A percentile compares a stretch with the other conserved stretches of the same genome.
Conservation (phyloP, 1,140 invertebrate species). For the Nilaparvata lugens region DNA sequence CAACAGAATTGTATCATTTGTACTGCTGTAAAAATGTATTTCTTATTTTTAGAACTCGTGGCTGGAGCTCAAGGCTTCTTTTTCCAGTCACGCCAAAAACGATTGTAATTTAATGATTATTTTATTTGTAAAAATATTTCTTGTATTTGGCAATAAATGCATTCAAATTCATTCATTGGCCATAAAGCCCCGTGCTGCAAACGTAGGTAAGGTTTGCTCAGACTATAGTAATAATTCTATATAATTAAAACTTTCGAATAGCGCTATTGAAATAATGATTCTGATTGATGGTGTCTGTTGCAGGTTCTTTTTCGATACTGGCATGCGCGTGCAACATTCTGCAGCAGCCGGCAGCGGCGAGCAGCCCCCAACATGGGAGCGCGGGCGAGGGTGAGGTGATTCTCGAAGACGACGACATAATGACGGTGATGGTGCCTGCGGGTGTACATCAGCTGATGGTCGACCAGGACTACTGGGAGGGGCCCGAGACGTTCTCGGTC, state of each 20-base stretch:
- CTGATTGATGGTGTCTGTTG: conserved; percentile 4
- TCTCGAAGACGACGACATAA: not conserved
- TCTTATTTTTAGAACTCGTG: no score
- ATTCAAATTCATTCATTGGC: no score
- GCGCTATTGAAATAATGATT: not conserved
- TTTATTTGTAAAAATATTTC: no score
- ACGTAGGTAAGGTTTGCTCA: not conserved
- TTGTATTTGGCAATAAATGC: no score
- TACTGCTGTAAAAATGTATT: no score
- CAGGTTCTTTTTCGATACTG: conserved; percentile 30
- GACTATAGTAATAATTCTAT: not conserved
- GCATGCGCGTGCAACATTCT: conserved; percentile 31
- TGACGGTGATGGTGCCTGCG: not conserved
- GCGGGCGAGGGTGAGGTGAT: no score
- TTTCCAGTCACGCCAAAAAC: no score
- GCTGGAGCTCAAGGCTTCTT: no score
- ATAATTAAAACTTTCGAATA: not conserved
- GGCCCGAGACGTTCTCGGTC: conserved; percentile 28
- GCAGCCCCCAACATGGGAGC: conserved; percentile 8
- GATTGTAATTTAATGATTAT: no score
- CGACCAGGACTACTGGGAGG: conserved; percentile 31
- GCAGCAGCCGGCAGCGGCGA: conserved; percentile 15
- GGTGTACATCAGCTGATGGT: conserved; percentile 19
- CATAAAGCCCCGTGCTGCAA: no score
- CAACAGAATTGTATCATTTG: no score